Percentiles rank a stretch among this genome's conserved stretches.
Evolutionary conservation across 2,888 invertebrate species (phyloP).

Genomic region (Notodonta dromedarius): DNA sequence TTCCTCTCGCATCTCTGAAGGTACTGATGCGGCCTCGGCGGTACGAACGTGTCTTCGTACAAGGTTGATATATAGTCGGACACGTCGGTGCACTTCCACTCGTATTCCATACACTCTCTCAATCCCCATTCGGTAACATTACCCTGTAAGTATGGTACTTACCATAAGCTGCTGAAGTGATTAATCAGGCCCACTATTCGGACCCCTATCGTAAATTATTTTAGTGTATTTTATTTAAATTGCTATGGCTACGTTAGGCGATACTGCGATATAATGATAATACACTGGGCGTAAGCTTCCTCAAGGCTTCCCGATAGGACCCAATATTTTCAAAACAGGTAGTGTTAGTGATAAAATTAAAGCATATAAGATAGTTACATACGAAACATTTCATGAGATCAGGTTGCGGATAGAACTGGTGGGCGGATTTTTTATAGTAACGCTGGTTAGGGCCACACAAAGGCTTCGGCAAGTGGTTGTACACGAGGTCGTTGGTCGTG

Average conservation of each 20-base stretch:
- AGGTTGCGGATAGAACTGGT: conserved; percentile 70
- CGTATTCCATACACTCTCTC: conserved; percentile 60
- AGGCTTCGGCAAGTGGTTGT: conserved; percentile 80
- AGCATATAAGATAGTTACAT: conserved; percentile 37
- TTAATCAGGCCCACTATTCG: too few species aligned
- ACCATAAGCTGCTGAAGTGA: not conserved
- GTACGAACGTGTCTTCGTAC: conserved; percentile 69
- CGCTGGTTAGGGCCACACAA: conserved; percentile 70
- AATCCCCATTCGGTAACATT: conserved; percentile 79
- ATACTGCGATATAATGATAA: too few species aligned
- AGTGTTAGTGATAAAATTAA: too few species aligned
- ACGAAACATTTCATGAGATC: conserved; percentile 73
- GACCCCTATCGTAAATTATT: too few species aligned
- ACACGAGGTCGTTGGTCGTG: conserved; percentile 80
- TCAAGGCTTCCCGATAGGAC: too few species aligned
- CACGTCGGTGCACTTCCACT: conserved; percentile 78
- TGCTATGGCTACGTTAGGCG: too few species aligned
- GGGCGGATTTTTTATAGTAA: conserved; percentile 68
- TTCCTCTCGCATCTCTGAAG: conserved; percentile 59
- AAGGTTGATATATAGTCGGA: conserved; percentile 68
- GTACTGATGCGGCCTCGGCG: conserved; percentile 67
- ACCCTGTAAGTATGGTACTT: conserved; percentile 54
- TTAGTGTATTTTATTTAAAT: too few species aligned
- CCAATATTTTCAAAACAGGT: not conserved
- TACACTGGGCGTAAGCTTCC: too few species aligned